phyloP scores from a whole-genome alignment of 2,113 vertebrate genomes.

The Bettongia penicillata region DNA sequence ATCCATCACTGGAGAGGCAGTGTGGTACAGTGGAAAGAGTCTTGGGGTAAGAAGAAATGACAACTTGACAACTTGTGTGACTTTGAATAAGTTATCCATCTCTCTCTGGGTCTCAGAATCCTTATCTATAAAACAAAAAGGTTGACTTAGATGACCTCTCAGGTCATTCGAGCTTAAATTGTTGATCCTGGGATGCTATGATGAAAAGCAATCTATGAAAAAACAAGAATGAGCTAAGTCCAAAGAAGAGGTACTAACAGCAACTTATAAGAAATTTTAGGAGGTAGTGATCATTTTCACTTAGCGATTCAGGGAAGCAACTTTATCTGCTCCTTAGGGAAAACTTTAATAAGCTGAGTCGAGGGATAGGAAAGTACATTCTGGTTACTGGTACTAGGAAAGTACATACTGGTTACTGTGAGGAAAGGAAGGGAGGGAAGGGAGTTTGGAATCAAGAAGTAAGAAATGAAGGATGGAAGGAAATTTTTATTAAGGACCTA shows the following conservation, averaged over 20 bases:
- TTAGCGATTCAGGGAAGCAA: not conserved
- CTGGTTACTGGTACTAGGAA: not conserved
- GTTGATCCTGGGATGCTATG: not conserved
- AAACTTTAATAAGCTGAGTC: not conserved
- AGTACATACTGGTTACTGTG: not conserved
- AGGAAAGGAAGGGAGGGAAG: not conserved
- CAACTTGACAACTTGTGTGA: not conserved
- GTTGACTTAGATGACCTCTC: not conserved
- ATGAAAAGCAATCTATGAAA: not conserved
- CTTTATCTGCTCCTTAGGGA: not conserved
- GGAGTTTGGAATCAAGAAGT: not conserved
- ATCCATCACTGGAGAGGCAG: not conserved
- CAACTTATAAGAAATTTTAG: not conserved
- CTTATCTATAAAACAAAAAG: not conserved
- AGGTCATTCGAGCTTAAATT: too few species aligned
- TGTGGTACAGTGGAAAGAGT: not conserved
- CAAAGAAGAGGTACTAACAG: not conserved
- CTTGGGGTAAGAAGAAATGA: not conserved
- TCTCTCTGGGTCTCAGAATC: not conserved
- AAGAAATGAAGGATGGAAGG: not conserved
- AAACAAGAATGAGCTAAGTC: not conserved
- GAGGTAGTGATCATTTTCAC: not conserved
- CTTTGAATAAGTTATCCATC: not conserved
- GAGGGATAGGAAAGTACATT: not conserved
- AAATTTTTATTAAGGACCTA: not conserved